Evolutionary conservation across 2,888 invertebrate genomes (phyloP), one percentile per base, ranked within the genome.

Genomic region (Synanthedon formicaeformis): DNA sequence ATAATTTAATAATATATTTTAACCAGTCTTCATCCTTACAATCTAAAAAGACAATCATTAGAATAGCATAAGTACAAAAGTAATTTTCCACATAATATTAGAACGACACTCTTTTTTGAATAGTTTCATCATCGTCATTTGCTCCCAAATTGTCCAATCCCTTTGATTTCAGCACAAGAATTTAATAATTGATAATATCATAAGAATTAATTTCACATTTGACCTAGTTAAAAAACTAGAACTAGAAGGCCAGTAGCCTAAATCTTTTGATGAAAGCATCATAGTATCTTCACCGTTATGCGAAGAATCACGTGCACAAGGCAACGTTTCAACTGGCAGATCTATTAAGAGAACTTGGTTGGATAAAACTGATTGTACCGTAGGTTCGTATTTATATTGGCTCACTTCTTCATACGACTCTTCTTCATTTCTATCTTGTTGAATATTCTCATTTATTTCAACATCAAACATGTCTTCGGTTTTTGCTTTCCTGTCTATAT

Each of bases 231-330:
- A 70, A 50, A 59, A 58, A 61, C 77, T 71, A 11, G 69, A 72
- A 61, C 68, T 81, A 1, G 73, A 58, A 55, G 70, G 71, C 84
- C 84, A 83, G 55, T 73, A 85, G 52, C 64, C 79, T 63, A 84
- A 79, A 11, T 82, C 81, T 65, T 84, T 82, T 2, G 86, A 81
- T 2, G 83, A 85, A 0, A 86, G 67, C 85, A 87, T 86, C 16
- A 84, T 57, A 0, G 86, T 83, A 54, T 83, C 86, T 67, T 85
- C 82, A 2, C 79, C 75, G 50, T 80, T 83, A 54, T 74, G 77
- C 1, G 67, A 59, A 11, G 75, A 51, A 54, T 78, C 72, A 48
- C 69, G 71, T 3, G 75, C 73, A 56, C 86, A 87, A 12, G 75
- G 77, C 50, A 87, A 59, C 5, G 69, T 60, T 54, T 84, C 80